Evolutionary conservation across 2,113 vertebrate genomes (phyloP), one percentile per base, ranked within the genome.

Genomic region (Myiopsitta monachus): DNA sequence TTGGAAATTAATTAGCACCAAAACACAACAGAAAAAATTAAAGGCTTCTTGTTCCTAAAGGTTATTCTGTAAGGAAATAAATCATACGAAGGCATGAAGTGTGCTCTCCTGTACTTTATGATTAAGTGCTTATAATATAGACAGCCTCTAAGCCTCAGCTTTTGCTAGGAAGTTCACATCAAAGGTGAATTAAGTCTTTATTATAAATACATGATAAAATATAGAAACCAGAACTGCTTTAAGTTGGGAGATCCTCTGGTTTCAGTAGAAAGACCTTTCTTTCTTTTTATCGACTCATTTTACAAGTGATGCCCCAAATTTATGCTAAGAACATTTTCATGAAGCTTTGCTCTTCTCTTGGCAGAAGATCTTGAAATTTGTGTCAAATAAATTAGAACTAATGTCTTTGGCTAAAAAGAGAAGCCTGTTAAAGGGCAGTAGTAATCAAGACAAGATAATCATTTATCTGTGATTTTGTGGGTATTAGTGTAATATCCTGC

Each of bases 361-460:
- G 97, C 95, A 95, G 86, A 94, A 94, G 88, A 93, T 96, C 95
- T 95, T 93, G 96, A 98, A 98, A 98, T 96, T 95, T 97, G 96
- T 98, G 97, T 96, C 74, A 96, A 85, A 84, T 96, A 97, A 98
- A 98, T 98, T 94, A 97, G 95, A 97, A 96, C 97, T 88, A 96
- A 97, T 95, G 85, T 96, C 95, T 98, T 44, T 66, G 67, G 19
- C 49, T 78, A 90, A 94, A 94, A 93, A 96, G 97, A 89, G 82
- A 70, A 95, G 81, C 70, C 91, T 97, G 97, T 98, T 97, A 98
- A 95, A 97, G 97, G 96, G 96, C 94, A 96, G 97, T 92, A 93
- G 95, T 98, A 97, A 98, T 97, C 97, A 97, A 98, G 97, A 97
- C 92, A 96, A 96, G 97, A 98, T 98, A 98, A 98, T 98, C 90